These are phyloP conservation scores for Eulemur coronatus DNA, from an alignment of 2,797 vertebrate species.

Conservation along the genomic window DNA sequence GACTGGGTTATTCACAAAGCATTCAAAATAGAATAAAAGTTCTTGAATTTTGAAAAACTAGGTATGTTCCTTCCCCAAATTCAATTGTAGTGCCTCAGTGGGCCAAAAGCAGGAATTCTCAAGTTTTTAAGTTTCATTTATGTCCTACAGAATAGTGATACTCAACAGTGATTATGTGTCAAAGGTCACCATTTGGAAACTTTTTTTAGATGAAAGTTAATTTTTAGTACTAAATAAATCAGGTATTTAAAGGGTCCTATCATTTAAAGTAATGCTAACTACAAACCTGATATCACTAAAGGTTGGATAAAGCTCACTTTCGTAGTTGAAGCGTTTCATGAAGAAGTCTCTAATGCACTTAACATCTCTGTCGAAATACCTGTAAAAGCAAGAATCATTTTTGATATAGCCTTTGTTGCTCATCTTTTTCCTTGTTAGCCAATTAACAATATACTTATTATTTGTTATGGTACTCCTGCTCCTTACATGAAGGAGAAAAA, in stretches of 20 bases:
- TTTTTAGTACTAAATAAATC: conserved; percentile 47
- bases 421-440: neutral
- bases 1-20: neutral
- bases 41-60: conserved; percentile 8
- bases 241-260: neutral
- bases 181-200: neutral
- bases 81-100: neutral
- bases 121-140: conserved; percentile 31
- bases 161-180: neutral
- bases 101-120: neutral
- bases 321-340: conserved; percentile 91
- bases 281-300: conserved; percentile 94
- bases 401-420: neutral
- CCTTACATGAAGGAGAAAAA: neutral
- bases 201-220: conserved; percentile 40
- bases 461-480: neutral
- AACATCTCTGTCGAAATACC: conserved; percentile 99
- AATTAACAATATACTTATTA: neutral
- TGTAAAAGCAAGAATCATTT: conserved; percentile 76
- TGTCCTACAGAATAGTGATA: neutral
- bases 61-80: neutral
- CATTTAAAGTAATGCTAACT: conserved; percentile 25
- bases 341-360: conserved; percentile 97
- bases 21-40: neutral
- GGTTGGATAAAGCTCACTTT: conserved; percentile 95